Conservation (phyloP, 2,888 invertebrate species). For the Drosophila anceps region DNA sequence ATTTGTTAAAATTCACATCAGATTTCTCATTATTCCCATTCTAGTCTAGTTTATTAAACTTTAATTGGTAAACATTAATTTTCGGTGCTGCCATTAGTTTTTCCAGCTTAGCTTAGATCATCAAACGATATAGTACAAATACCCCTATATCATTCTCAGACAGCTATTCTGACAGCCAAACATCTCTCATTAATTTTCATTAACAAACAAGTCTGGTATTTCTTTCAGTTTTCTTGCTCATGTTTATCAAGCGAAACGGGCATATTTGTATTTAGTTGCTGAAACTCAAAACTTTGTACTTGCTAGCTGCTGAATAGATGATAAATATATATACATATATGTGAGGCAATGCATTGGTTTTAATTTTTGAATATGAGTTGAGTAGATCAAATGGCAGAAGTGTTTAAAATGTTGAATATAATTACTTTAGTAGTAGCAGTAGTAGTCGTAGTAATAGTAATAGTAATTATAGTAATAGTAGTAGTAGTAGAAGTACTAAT, state of each 20-base stretch:
- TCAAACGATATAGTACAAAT: no score
- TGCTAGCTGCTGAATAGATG: background rate
- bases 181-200: constrained; percentile 19
- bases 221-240: background rate
- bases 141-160: constrained; percentile 8
- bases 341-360: background rate
- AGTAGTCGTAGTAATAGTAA: background rate
- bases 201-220: constrained; percentile 17
- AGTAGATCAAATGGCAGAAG: background rate
- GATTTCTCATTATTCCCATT: background rate
- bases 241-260: background rate
- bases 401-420: background rate
- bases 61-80: background rate
- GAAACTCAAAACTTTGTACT: background rate
- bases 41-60: background rate
- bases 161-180: constrained; percentile 17
- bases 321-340: background rate
- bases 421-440: background rate
- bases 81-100: background rate
- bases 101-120: background rate
- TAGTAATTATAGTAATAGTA: background rate
- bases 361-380: background rate
- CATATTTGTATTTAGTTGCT: background rate
- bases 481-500: background rate
- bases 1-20: background rate